Evolutionary conservation across 2,888 invertebrate species (phyloP).

Genomic region (Nomada lathburiana): DNA sequence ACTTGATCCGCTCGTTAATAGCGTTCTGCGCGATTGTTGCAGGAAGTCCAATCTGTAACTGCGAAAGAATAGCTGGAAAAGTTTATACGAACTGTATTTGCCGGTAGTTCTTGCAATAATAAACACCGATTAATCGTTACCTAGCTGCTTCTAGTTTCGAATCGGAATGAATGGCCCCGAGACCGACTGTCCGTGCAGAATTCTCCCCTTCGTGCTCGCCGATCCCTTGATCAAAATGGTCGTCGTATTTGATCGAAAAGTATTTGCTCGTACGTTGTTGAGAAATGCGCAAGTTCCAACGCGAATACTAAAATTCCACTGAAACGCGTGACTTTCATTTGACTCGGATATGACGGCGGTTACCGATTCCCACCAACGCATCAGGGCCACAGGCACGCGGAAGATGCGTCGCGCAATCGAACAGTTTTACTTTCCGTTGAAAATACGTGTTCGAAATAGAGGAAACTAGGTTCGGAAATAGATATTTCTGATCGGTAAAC

Average conservation of each 20-base stretch:
- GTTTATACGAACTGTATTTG: too few species aligned
- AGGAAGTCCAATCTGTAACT: too few species aligned
- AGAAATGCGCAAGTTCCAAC: neutral
- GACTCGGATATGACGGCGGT: constrained; percentile 2
- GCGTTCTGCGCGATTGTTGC: too few species aligned
- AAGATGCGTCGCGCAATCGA: constrained; percentile 2
- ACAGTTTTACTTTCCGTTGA: neutral
- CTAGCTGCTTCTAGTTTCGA: neutral
- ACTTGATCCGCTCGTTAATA: too few species aligned
- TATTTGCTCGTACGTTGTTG: too few species aligned
- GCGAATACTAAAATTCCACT: constrained; percentile 38
- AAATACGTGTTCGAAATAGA: too few species aligned
- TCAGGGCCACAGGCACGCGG: neutral
- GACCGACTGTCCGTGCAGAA: neutral
- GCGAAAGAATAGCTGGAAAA: too few species aligned
- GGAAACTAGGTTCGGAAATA: neutral
- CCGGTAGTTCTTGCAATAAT: neutral
- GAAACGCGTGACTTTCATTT: constrained; percentile 36
- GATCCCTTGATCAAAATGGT: too few species aligned
- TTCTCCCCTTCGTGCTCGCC: neutral
- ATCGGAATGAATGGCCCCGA: neutral
- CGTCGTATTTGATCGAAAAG: too few species aligned
- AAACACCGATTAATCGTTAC: neutral
- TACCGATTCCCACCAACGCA: neutral
- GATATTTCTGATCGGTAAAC: constrained; percentile 3